Percentiles rank a stretch among this genome's conserved stretches.
Evolutionary conservation across 2,888 invertebrate species (phyloP).

Genomic region (Diaperis boleti): DNA sequence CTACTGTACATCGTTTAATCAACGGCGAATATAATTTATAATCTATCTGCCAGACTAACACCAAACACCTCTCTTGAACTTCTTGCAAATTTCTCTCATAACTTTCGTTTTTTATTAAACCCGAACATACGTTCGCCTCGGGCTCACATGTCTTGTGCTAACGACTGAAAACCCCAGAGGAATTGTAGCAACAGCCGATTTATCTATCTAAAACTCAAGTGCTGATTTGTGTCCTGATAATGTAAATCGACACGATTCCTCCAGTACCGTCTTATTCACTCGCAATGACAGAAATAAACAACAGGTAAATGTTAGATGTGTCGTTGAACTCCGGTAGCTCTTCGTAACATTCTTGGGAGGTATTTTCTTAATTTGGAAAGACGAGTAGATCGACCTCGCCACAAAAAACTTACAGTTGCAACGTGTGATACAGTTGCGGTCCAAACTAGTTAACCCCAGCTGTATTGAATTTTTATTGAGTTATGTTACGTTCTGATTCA

Average conservation of each 20-base stretch:
- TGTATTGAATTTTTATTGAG: constrained; percentile 16
- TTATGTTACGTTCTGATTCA: constrained; percentile 19
- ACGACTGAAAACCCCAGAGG: constrained; percentile 1
- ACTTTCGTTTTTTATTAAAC: background rate
- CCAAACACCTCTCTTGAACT: no score
- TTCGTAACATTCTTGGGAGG: constrained; percentile 49
- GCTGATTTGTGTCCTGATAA: constrained; percentile 20
- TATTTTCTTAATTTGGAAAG: constrained; percentile 56
- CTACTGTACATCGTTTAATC: constrained; percentile 13
- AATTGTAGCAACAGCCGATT: background rate
- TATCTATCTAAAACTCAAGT: background rate
- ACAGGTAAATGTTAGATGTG: constrained; percentile 44
- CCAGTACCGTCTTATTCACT: constrained; percentile 25
- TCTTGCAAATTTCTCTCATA: constrained; percentile 5
- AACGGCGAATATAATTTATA: background rate
- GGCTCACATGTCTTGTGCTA: constrained; percentile 5
- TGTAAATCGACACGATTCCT: constrained; percentile 18
- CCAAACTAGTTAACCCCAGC: constrained; percentile 28
- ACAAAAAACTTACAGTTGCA: constrained; percentile 28
- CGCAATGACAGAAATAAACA: constrained; percentile 45
- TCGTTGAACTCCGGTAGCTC: constrained; percentile 49
- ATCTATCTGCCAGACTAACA: background rate
- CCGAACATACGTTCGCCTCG: background rate
- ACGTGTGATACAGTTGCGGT: background rate
- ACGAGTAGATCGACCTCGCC: constrained; percentile 47